Base-by-base conservation (phyloP, 2,113 vertebrate species). In the Nicator chloris region DNA sequence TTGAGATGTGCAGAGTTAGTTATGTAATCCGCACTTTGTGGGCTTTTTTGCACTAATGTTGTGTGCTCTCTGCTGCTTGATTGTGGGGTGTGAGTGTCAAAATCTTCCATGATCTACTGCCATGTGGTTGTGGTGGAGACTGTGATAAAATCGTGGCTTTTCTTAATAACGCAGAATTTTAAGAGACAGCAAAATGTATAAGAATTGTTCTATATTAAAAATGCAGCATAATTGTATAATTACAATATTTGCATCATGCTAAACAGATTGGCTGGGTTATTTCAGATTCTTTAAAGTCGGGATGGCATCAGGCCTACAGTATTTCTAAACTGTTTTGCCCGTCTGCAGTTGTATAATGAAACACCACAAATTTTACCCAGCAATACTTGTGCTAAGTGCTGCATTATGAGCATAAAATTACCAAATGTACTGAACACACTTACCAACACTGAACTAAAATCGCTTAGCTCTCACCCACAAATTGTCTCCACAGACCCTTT, bases 191-290 rank as follows among this genome's bases (percentile, higher is more conserved):
- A 78, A 92, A 97, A 97, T 20, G 49, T 89, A 96, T 91, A 95
- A 85, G 76, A 97, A 95, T 97, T 93, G 69, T 92, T 92, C 84
- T 86, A 45, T 96, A 97, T 97, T 97, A 97, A 97, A 97, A 97
- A 97, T 96, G 92, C 88, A 95, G 59, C 82, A 96, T 93, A 95
- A 96, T 92, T 92, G 95, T 96, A 92, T 92, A 96, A 96, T 95
- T 96, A 88, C 92, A 93, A 92, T 92, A 97, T 96, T 95, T 95
- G 92, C 88, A 95, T 86, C 92, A 81, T 83, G 87, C 83, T 96
- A 96, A 97, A 97, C 95, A 97, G 86, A 95, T 90, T 96, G 77
- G 88, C 94, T 95, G 92, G 77, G 85, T 94, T 95, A 93, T 66
- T 70, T 93, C 91, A 91, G 92, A 96, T 96, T 96, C 93, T 94